Evolutionary conservation across 2,888 invertebrate species (phyloP).

Genomic region (Eurois occulta): DNA sequence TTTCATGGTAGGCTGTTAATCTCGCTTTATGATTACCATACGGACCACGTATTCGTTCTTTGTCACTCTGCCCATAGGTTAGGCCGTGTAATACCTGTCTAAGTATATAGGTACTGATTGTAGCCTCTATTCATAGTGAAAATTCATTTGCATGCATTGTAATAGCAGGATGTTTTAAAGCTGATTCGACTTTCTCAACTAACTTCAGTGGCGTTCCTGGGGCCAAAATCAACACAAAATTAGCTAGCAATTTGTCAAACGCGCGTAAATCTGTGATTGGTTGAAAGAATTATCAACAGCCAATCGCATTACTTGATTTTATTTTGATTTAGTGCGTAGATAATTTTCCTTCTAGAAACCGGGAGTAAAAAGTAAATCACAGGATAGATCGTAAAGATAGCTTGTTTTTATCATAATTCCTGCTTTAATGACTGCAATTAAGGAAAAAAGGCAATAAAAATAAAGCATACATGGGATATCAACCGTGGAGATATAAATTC

Average conservation of each 20-base stretch:
- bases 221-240: background rate
- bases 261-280: conserved; percentile 3
- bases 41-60: conserved; percentile 71
- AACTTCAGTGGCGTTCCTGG: background rate
- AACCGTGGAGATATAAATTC: conserved; percentile 58
- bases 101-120: conserved; percentile 47
- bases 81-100: conserved; percentile 53
- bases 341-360: background rate
- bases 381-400: conserved; percentile 16
- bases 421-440: conserved; percentile 50
- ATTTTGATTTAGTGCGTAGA: background rate
- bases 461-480: conserved; percentile 43
- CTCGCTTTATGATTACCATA: conserved; percentile 76
- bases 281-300: background rate
- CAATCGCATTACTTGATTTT: background rate
- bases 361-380: conserved; percentile 7
- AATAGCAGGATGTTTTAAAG: background rate
- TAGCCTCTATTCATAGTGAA: conserved; percentile 43
- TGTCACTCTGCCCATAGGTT: conserved; percentile 62
- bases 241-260: background rate
- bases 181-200: conserved; percentile 5
- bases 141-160: conserved; percentile 32
- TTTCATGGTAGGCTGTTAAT: conserved; percentile 74
- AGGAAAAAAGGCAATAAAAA: conserved; percentile 49
- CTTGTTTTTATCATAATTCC: conserved; percentile 35